Evolutionary conservation across 2,113 vertebrate species (phyloP).

Genomic region (Tragulus kanchil): DNA sequence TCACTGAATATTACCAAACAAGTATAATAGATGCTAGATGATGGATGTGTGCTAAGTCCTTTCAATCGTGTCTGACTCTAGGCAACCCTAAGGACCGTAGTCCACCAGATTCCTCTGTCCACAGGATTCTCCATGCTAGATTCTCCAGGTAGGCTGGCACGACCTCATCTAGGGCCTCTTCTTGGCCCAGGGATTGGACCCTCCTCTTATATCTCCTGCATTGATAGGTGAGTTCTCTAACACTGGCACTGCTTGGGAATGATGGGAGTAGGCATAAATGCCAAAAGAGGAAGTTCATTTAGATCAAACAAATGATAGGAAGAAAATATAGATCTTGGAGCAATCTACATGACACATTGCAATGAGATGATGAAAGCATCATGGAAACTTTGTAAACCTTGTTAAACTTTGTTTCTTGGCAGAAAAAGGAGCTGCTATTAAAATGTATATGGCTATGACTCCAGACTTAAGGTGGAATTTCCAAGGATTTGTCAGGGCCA

Average conservation of each 20-base stretch:
- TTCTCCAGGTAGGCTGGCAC: no score
- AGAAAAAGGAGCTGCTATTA: background rate
- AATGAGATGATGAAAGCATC: background rate
- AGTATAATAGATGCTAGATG: background rate
- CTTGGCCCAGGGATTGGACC: no score
- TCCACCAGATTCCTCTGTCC: no score
- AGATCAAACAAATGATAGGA: background rate
- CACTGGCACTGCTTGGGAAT: no score
- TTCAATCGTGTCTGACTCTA: no score
- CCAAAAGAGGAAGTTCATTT: background rate
- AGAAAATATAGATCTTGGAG: background rate
- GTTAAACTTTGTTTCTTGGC: background rate
- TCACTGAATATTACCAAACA: background rate
- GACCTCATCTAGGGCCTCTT: no score
- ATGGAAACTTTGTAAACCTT: background rate
- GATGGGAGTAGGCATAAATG: background rate
- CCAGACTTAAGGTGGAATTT: background rate
- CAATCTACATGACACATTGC: rapidly evolving
- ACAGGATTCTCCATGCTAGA: no score
- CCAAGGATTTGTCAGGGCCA: background rate
- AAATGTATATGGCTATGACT: background rate
- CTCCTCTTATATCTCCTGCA: no score
- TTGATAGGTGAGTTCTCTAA: no score
- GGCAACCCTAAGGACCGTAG: no score
- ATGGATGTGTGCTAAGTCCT: no score